Conservation (phyloP, 2,797 vertebrate genomes). For the Bradypodion pumilum region DNA sequence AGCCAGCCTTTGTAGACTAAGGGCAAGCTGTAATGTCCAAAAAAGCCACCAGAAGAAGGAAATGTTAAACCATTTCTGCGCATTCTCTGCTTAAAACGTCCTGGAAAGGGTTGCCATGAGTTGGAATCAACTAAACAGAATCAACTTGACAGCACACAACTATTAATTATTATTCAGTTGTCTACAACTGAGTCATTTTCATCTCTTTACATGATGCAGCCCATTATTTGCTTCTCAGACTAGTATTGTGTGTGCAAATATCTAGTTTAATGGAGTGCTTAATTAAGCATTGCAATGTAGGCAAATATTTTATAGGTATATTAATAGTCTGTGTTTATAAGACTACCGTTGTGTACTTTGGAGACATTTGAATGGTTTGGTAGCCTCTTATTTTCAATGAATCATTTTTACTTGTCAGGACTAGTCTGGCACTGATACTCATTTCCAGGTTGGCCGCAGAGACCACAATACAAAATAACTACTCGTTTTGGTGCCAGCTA, state of each 20-base stretch:
- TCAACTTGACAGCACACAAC: too few species aligned
- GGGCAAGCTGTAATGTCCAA: too few species aligned
- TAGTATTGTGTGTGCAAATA: neutral
- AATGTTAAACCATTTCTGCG: too few species aligned
- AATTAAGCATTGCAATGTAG: neutral
- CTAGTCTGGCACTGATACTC: neutral
- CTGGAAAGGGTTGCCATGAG: too few species aligned
- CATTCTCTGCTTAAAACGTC: too few species aligned
- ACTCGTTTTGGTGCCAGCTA: too few species aligned
- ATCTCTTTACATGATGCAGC: neutral
- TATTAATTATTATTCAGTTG: neutral
- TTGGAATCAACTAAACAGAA: too few species aligned
- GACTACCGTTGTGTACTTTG: neutral
- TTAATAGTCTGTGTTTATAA: constrained; percentile 13
- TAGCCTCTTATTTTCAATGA: neutral
- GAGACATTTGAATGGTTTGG: neutral
- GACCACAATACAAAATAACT: neutral
- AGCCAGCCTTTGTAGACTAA: too few species aligned
- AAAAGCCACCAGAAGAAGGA: too few species aligned
- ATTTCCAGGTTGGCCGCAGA: neutral
- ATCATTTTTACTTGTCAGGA: neutral
- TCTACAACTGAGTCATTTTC: neutral
- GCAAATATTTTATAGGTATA: constrained; percentile 7
- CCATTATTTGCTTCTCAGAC: neutral
- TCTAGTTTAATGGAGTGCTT: constrained; percentile 1